These are phyloP conservation scores for Passer montanus DNA, from an alignment of 2,113 vertebrate genomes.

Conservation along the genomic window DNA sequence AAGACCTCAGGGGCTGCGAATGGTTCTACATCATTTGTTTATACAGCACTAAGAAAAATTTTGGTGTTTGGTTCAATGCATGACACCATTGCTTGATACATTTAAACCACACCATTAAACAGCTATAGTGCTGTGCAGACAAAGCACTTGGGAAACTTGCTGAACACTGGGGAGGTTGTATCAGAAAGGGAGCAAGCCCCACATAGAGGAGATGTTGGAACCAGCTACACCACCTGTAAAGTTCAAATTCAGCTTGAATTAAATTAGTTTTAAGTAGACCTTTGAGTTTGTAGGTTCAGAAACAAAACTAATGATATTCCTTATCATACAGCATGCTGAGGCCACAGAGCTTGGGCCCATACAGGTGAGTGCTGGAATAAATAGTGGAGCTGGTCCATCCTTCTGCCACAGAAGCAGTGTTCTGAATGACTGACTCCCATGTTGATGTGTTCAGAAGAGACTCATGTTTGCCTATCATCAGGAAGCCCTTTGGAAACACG, in stretches of 20 bases:
- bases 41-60: not conserved
- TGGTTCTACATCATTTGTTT: not conserved
- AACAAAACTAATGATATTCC: not conserved
- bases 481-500: not conserved
- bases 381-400: not conserved
- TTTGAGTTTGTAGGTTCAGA: not conserved
- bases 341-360: not conserved
- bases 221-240: not conserved
- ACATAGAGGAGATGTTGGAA: not conserved
- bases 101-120: not conserved
- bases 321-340: rapidly evolving
- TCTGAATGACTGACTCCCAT: not conserved
- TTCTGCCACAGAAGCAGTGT: not conserved
- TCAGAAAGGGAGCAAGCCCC: not conserved
- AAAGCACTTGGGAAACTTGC: not conserved
- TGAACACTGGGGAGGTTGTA: not conserved
- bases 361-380: not conserved
- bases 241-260: not conserved
- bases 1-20: not conserved
- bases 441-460: not conserved
- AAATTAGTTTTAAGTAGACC: not conserved
- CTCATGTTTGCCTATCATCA: not conserved
- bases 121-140: not conserved
- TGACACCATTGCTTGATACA: not conserved
- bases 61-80: not conserved